Percentiles rank a stretch among this genome's conserved stretches.
Evolutionary conservation across 1,140 invertebrate genomes (phyloP).

Genomic region (Steinernema feltiae): DNA sequence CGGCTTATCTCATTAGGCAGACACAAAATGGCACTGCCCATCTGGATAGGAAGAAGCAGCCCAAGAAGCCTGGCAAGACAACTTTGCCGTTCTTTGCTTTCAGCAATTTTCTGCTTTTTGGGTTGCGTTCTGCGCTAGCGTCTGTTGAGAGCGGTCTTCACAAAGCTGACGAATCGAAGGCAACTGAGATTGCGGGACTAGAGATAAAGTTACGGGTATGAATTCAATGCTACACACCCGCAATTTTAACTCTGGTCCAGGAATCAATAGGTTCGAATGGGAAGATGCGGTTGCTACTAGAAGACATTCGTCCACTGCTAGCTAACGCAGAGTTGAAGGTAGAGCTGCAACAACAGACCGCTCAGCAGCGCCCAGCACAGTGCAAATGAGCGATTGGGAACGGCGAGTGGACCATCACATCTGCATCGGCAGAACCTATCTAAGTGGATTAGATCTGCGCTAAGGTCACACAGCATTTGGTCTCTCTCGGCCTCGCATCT

Average conservation of each 20-base stretch:
- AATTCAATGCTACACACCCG: not conserved
- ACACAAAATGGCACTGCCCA: conserved; percentile 5
- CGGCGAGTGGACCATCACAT: not conserved
- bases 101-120: not conserved
- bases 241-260: not conserved
- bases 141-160: too few species aligned
- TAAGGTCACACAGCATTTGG: conserved; percentile 5
- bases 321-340: too few species aligned
- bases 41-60: not conserved
- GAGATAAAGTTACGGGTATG: conserved; percentile 10
- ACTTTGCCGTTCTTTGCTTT: too few species aligned
- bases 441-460: conserved; percentile 13
- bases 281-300: not conserved
- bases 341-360: not conserved
- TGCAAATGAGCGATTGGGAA: conserved; percentile 4
- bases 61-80: not conserved
- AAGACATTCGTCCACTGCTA: too few species aligned
- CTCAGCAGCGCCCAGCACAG: not conserved
- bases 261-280: not conserved
- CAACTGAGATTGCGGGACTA: not conserved
- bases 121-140: too few species aligned
- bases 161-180: not conserved
- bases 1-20: not conserved
- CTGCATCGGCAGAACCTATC: conserved; percentile 7
- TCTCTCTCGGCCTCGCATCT: not conserved